Conservation (phyloP, 1,140 invertebrate genomes). For the Heliconius hewitsoni region DNA sequence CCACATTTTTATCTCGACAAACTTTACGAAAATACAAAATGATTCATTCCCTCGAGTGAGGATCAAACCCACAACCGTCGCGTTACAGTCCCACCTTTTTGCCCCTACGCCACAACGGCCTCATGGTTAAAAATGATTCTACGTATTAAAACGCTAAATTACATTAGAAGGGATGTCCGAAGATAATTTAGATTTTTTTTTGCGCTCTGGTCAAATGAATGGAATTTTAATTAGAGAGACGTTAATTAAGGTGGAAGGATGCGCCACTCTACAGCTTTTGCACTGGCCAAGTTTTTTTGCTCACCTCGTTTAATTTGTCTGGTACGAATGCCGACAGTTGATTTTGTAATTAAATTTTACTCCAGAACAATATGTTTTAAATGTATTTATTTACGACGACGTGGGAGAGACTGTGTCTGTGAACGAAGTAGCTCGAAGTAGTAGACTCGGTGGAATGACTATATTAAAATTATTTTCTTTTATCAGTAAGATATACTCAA, state of each 20-base stretch:
- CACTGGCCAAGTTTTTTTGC: slow-evolving; percentile 45
- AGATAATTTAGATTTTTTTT: slow-evolving; percentile 46
- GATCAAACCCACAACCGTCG: too few relatives aligned
- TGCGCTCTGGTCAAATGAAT: slow-evolving; percentile 61
- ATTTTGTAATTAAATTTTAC: slow-evolving; percentile 43
- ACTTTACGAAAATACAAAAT: too few relatives aligned
- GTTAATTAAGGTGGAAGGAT: slow-evolving; percentile 69
- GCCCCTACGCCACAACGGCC: too few relatives aligned
- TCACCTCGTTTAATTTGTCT: slow-evolving; percentile 44
- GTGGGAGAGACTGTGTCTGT: too few relatives aligned
- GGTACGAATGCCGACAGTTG: slow-evolving; percentile 38
- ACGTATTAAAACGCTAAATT: slow-evolving; percentile 22
- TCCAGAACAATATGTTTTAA: slow-evolving; percentile 1
- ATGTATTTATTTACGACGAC: neutral
- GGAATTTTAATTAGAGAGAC: slow-evolving; percentile 73
- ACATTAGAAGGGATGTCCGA: slow-evolving; percentile 34
- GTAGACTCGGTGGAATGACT: too few relatives aligned
- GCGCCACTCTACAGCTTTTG: slow-evolving; percentile 45
- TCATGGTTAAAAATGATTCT: neutral
- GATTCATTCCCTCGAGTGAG: too few relatives aligned
- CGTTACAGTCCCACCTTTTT: too few relatives aligned
- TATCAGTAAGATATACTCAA: too few relatives aligned
- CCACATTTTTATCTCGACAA: too few relatives aligned
- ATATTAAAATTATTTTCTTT: too few relatives aligned
- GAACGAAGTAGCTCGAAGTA: too few relatives aligned